Evolutionary conservation across 2,113 vertebrate genomes (phyloP).

Genomic region (Caranx ignobilis): DNA sequence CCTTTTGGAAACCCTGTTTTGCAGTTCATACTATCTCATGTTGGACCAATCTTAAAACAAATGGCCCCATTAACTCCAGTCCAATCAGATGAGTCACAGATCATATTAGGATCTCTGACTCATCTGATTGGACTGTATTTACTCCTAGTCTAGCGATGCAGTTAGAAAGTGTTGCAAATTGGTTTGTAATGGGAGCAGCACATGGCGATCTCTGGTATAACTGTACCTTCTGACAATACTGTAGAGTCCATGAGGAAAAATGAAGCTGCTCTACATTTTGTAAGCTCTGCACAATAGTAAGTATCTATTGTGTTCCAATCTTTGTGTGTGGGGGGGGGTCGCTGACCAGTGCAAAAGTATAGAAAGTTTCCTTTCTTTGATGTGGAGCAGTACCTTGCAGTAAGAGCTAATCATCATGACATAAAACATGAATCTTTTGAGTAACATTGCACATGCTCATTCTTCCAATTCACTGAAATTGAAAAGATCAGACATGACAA

Average conservation of each 20-base stretch:
- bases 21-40: constrained; percentile 1
- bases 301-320: too few relatives aligned
- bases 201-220: not conserved
- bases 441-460: not conserved
- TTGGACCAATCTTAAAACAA: constrained; percentile 6
- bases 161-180: not conserved
- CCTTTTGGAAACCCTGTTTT: too few relatives aligned
- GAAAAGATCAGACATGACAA: not conserved
- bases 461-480: not conserved
- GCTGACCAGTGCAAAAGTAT: constrained; percentile 21
- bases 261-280: constrained; percentile 6
- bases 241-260: constrained; percentile 20
- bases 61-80: not conserved
- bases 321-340: not conserved
- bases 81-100: not conserved
- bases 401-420: not conserved
- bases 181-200: constrained; percentile 37
- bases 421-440: not conserved
- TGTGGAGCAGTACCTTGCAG: not conserved
- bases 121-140: not conserved
- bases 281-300: constrained; percentile 1
- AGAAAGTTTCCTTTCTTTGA: not conserved
- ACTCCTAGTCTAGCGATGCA: not conserved
- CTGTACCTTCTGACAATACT: not conserved
- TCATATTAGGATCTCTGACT: not conserved